These are phyloP conservation scores for Temnothorax curvispinosus DNA, from an alignment of 1,140 invertebrate species.

Conservation along the genomic window DNA sequence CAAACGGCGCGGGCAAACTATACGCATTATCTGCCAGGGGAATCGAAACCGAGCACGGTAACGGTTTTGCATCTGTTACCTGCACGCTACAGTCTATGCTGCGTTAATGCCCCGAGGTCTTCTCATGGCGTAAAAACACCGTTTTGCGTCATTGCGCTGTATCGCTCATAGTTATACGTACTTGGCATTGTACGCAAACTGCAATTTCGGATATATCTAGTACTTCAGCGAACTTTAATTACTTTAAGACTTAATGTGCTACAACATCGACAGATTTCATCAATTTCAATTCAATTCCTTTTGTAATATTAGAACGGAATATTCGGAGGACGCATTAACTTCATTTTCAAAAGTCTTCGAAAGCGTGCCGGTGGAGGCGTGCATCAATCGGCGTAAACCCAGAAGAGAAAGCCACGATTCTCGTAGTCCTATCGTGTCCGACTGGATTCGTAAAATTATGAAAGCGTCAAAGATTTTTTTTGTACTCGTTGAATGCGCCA, in stretches of 20 bases:
- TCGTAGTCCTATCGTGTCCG: conserved; percentile 19
- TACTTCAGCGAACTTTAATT: background rate
- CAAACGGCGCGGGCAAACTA: conserved; percentile 19
- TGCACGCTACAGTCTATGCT: conserved; percentile 37
- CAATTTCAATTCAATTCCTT: background rate
- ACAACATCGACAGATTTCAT: background rate
- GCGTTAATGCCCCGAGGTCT: conserved; percentile 23
- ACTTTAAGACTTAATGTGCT: background rate
- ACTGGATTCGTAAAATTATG: conserved; percentile 49
- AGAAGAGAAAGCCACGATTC: conserved; percentile 56
- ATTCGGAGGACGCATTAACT: background rate
- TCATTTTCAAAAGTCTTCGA: conserved; percentile 36
- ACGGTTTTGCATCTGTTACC: conserved; percentile 64
- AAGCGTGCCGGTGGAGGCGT: conserved; percentile 17
- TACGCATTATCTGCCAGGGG: conserved; percentile 44
- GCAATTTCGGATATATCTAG: background rate
- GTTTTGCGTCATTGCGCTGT: conserved; percentile 33
- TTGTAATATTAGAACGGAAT: background rate
- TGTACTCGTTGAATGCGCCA: background rate
- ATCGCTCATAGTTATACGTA: background rate
- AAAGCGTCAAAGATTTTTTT: conserved; percentile 36
- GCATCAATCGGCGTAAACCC: conserved; percentile 27
- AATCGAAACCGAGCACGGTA: conserved; percentile 54
- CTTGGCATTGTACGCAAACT: background rate
- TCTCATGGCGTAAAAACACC: conserved; percentile 32